These are phyloP conservation scores for Pogonocichla stellata DNA, from an alignment of 2,113 vertebrate species.

Conservation along the genomic window DNA sequence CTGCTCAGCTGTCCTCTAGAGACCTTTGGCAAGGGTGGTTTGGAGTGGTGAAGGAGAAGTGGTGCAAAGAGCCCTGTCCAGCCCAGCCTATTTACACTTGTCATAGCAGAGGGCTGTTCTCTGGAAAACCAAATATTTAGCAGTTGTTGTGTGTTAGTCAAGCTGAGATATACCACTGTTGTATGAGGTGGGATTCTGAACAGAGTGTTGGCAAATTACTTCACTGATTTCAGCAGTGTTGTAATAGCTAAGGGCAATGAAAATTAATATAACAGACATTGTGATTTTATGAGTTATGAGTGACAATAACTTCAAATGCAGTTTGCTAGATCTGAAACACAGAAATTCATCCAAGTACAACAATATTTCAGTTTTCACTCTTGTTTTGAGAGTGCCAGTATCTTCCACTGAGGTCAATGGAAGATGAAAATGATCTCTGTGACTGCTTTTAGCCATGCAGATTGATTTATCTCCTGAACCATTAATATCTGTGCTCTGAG, in stretches of 20 bases:
- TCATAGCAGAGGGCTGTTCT: not conserved
- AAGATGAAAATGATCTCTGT: not conserved
- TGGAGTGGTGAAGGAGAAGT: not conserved
- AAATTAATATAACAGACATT: not conserved
- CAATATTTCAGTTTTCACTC: not conserved
- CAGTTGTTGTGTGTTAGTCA: not conserved
- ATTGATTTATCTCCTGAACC: not conserved
- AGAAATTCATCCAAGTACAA: not conserved
- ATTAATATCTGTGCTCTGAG: not conserved
- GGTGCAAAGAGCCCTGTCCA: not conserved
- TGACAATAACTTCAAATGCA: not conserved
- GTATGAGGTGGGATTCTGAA: not conserved
- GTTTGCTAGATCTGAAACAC: not conserved
- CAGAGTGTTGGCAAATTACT: not conserved
- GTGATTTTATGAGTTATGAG: constrained; percentile 8
- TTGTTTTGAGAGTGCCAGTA: not conserved
- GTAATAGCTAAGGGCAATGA: not conserved
- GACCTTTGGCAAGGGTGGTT: not conserved
- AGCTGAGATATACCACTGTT: not conserved
- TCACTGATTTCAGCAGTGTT: not conserved
- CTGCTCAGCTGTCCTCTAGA: not conserved
- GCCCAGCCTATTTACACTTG: not conserved
- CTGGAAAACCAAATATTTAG: constrained; percentile 10
- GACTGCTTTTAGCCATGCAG: not conserved
- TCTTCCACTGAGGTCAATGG: not conserved